These are phyloP conservation scores for Pemphigus obesinymphae DNA, from an alignment of 1,140 invertebrate species.

Conservation along the genomic window DNA sequence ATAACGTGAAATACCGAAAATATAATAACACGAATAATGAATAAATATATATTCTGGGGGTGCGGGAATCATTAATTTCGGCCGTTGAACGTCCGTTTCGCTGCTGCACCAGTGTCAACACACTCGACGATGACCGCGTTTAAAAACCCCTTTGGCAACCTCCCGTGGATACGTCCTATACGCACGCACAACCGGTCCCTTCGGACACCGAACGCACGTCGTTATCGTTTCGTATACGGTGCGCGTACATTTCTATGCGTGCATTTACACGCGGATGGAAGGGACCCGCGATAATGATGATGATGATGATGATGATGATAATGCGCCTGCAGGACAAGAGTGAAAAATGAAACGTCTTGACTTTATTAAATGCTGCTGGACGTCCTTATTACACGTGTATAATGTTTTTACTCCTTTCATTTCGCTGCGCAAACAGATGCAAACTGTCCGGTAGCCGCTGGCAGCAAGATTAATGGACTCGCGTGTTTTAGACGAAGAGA, in stretches of 20 bases:
- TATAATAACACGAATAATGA: neutral
- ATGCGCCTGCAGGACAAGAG: neutral
- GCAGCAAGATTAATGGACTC: conserved; percentile 21
- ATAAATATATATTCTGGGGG: too few relatives aligned
- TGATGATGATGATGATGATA: too few relatives aligned
- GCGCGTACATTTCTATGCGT: neutral
- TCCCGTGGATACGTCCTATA: neutral
- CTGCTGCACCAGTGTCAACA: conserved; percentile 23
- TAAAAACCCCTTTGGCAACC: conserved; percentile 6
- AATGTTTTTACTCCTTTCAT: conserved; percentile 40
- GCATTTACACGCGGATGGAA: neutral
- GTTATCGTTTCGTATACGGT: neutral
- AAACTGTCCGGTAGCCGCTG: conserved; percentile 25
- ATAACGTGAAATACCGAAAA: neutral
- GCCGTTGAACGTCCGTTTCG: neutral
- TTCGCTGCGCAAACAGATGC: conserved; percentile 29
- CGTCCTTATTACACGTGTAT: conserved; percentile 29
- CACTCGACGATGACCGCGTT: conserved; percentile 17
- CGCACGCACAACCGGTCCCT: conserved; percentile 2
- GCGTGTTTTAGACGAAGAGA: neutral
- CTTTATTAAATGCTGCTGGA: conserved; percentile 32
- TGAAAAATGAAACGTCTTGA: conserved; percentile 36
- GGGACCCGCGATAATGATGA: too few relatives aligned
- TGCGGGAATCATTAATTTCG: conserved; percentile 35
- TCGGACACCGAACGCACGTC: neutral